phyloP scores from a whole-genome alignment of 2,888 invertebrate genomes.

The Scaptomyza caliginosa region DNA sequence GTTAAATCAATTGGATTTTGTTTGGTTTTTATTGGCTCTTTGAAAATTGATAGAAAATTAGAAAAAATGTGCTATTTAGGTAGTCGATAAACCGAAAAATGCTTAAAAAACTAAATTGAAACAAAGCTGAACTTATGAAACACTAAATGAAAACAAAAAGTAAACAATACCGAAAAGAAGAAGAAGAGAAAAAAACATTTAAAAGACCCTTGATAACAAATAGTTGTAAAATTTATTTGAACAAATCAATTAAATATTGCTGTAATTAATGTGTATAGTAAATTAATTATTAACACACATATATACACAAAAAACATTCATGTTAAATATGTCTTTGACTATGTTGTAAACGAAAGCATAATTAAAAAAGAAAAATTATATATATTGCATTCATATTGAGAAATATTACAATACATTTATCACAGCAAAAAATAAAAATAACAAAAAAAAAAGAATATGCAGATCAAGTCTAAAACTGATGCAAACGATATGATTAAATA shows the following conservation, averaged over 20 bases:
- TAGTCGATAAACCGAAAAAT: conserved; percentile 38
- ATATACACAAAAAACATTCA: conserved; percentile 40
- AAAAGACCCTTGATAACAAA: conserved; percentile 24
- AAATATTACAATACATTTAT: conserved; percentile 38
- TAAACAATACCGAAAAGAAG: conserved; percentile 17
- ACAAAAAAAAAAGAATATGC: conserved; percentile 12
- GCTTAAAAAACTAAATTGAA: conserved; percentile 40
- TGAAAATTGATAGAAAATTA: neutral
- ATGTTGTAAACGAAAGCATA: conserved; percentile 28
- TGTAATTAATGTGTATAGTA: conserved; percentile 75
- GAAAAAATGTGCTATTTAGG: conserved; percentile 10
- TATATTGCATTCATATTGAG: conserved; percentile 39
- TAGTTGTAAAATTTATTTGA: conserved; percentile 68
- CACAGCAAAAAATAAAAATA: conserved; percentile 22
- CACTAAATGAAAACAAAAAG: conserved; percentile 39
- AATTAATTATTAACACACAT: conserved; percentile 58
- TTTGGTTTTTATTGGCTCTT: conserved; percentile 32
- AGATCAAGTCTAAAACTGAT: conserved; percentile 37
- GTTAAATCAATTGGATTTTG: conserved; percentile 31
- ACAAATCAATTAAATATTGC: conserved; percentile 65
- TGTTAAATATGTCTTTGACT: conserved; percentile 47
- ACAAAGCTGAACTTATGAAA: conserved; percentile 55
- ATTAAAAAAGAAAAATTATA: conserved; percentile 9
- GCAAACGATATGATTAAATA: conserved; percentile 44
- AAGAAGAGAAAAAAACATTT: too few species aligned